Base-by-base conservation (phyloP, 2,113 vertebrate species). In the Hystrix brachyura region DNA sequence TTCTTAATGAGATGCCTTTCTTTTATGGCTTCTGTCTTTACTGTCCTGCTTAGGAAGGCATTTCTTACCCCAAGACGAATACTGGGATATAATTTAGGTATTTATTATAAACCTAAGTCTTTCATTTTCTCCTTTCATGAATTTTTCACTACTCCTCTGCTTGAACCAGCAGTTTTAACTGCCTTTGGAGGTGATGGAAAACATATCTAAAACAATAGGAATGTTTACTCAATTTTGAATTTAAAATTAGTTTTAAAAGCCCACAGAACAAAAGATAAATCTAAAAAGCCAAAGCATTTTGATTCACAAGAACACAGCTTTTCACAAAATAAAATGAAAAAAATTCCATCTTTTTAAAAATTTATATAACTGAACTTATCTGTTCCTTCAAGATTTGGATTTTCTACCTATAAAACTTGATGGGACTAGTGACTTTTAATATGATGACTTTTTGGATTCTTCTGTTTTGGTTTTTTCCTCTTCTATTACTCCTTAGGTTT, bases 211-310 rank as follows among this genome's bases (percentile, higher is more conserved):
- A 94, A 69, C 62, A 72, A 80, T 46, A 85, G 79, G 10, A 76
- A 78, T 25, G 59, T 32, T 46, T 53, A 43, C 43, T 87, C 53
- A 69, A 34, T 23, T 93, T 38, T 93, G 81, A 82, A 69, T 95
- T 90, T 74, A 76, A 74, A 85, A 55, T 87, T 76, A 59, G 34
- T 93, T 82, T 81, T 53, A 29, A 60, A 94, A 93, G 80, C 48
- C 14, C 53, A 92, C 10, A 60, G 57, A 46, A 80, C 0, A 82
- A 65, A 86, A 87, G 46, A 80, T 34, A 64, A 88, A 55, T 38
- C 53, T 65, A 79, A 71, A 69, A 71, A 71, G 64, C 14, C 8
- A 95, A 60, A 60, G 74, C 29, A 82, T 85, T 82, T 74, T 87
- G 67, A 82, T 82, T 95, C 38, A 32, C 6, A 69, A 88, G 51